Evolutionary conservation across 2,797 vertebrate genomes (phyloP).

Genomic region (Channa striata): DNA sequence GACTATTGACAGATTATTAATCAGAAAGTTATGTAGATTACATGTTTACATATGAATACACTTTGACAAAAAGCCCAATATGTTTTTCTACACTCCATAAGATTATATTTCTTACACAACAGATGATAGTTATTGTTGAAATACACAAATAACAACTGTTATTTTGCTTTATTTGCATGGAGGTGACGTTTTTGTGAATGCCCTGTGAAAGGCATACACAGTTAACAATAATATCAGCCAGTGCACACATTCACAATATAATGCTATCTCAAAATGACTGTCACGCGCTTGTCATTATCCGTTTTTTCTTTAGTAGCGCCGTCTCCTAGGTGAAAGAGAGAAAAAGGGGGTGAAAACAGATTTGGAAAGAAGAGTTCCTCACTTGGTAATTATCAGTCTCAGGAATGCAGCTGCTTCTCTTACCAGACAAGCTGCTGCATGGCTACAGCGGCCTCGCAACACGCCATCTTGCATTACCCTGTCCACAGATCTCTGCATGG

Average conservation of each 20-base stretch:
- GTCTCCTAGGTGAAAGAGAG: constrained; percentile 39
- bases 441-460: constrained; percentile 59
- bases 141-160: neutral
- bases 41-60: too few relatives aligned
- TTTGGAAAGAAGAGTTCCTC: constrained; percentile 73
- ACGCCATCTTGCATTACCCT: constrained; percentile 41
- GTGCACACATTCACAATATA: constrained; percentile 42
- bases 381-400: constrained; percentile 83
- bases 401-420: constrained; percentile 81
- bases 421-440: constrained; percentile 82
- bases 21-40: too few relatives aligned
- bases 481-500: constrained; percentile 41
- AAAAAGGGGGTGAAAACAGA: constrained; percentile 55
- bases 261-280: constrained; percentile 70
- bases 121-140: too few relatives aligned
- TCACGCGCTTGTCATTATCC: constrained; percentile 66
- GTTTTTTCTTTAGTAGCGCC: constrained; percentile 38
- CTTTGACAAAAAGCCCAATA: neutral
- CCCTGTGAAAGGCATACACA: constrained; percentile 27
- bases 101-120: neutral
- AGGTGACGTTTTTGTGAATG: constrained; percentile 12
- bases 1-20: too few relatives aligned
- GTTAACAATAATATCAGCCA: constrained; percentile 38
- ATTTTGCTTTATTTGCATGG: constrained; percentile 13
- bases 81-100: neutral